phyloP scores from a whole-genome alignment of 2,113 vertebrate species.

The Sorex araneus region DNA sequence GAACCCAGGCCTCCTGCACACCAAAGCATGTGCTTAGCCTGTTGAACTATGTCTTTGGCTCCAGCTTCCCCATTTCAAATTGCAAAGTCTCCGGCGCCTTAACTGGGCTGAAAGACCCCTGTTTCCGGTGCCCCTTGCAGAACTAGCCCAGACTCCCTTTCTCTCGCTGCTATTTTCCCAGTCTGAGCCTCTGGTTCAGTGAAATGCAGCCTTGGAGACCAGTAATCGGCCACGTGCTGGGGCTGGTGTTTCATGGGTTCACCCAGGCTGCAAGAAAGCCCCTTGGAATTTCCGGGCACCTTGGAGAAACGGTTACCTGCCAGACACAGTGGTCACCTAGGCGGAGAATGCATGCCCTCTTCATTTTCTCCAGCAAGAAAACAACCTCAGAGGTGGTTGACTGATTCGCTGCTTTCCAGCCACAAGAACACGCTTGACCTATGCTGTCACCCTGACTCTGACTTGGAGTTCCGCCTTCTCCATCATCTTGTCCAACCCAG shows the following conservation, averaged over 20 bases:
- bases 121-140: conserved; percentile 26
- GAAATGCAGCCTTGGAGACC: background rate
- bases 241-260: background rate
- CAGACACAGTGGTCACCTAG: background rate
- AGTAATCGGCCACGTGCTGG: background rate
- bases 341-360: background rate
- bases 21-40: too few species aligned
- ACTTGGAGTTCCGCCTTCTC: background rate
- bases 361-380: background rate
- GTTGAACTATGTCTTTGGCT: background rate
- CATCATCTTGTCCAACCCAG: background rate
- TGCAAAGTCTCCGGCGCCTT: conserved; percentile 11
- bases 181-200: conserved; percentile 56
- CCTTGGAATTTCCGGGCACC: background rate
- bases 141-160: background rate
- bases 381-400: background rate
- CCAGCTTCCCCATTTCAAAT: conserved; percentile 41
- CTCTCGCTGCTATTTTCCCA: background rate
- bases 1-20: too few species aligned
- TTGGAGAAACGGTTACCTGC: background rate
- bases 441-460: background rate
- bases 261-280: background rate
- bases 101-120: background rate
- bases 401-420: background rate
- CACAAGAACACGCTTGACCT: background rate